A percentile compares a stretch with the other conserved stretches of the same genome.
Evolutionary conservation across 2,888 invertebrate genomes (phyloP).

Genomic region (Coenonympha glycerion): DNA sequence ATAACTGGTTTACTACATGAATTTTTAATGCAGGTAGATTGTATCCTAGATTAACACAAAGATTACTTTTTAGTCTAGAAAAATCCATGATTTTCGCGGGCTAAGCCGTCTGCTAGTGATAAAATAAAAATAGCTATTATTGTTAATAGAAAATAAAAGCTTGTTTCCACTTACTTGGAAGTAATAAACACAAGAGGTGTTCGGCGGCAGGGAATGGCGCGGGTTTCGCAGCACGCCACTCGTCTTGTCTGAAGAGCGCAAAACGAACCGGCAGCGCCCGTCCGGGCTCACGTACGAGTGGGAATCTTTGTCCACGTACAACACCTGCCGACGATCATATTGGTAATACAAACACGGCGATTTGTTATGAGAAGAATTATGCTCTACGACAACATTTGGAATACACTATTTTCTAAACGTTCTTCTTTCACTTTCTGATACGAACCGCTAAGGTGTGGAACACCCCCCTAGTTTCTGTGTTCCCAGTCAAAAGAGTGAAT

Average conservation of each 20-base stretch:
- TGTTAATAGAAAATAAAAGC: too few species aligned
- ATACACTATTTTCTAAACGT: too few species aligned
- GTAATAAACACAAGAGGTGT: constrained; percentile 87
- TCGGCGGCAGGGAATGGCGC: constrained; percentile 85
- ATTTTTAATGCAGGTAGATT: too few species aligned
- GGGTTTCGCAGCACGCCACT: constrained; percentile 85
- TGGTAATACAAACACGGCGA: constrained; percentile 24
- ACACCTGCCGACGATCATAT: constrained; percentile 66
- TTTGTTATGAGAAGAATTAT: constrained; percentile 17
- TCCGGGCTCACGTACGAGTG: constrained; percentile 84
- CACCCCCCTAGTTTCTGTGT: too few species aligned
- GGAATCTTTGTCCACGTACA: constrained; percentile 84
- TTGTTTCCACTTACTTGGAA: constrained; percentile 76
- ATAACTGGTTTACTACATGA: too few species aligned
- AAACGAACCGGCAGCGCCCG: constrained; percentile 84
- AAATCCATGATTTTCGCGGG: too few species aligned
- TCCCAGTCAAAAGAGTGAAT: too few species aligned
- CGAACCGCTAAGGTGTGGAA: neutral
- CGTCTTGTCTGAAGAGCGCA: constrained; percentile 83
- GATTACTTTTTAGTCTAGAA: too few species aligned
- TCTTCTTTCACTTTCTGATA: too few species aligned
- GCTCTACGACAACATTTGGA: neutral
- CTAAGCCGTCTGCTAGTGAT: too few species aligned
- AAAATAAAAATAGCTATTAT: too few species aligned
- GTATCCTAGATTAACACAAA: too few species aligned